Percentiles rank a stretch among this genome's conserved stretches.
phyloP scores from a whole-genome alignment of 2,797 vertebrate species.

The Rousettus madagascariensis region DNA sequence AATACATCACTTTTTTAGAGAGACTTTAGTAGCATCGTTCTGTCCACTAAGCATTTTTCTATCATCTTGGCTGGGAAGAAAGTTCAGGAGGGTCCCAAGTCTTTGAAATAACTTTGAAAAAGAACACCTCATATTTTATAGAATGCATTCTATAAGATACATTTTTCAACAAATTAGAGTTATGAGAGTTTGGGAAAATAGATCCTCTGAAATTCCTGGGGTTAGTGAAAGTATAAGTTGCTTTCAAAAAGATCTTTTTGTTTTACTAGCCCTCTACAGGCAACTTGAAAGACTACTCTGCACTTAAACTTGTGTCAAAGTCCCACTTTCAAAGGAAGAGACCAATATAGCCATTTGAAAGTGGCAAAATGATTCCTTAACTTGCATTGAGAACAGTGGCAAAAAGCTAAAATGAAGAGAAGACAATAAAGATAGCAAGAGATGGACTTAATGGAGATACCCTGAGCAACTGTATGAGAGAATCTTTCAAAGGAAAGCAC shows the following conservation, averaged over 20 bases:
- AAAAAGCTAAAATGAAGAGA: not conserved
- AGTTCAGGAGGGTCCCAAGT: constrained; percentile 55
- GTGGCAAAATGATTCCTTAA: not conserved
- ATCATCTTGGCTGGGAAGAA: constrained; percentile 58
- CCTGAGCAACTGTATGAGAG: not conserved
- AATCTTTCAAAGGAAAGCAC: not conserved
- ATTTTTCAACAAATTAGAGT: constrained; percentile 70
- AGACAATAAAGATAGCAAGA: not conserved
- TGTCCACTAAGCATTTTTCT: constrained; percentile 53
- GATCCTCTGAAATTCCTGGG: constrained; percentile 1
- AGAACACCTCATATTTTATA: constrained; percentile 56
- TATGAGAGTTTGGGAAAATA: constrained; percentile 66
- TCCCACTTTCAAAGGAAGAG: not conserved
- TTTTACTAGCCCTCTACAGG: not conserved
- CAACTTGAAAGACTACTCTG: not conserved
- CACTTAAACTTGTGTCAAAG: not conserved
- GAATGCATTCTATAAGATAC: not conserved
- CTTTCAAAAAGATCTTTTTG: constrained; percentile 1
- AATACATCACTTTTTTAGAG: constrained; percentile 56
- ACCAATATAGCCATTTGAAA: not conserved
- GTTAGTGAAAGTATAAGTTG: constrained; percentile 59
- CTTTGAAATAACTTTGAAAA: constrained; percentile 78
- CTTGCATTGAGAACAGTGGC: not conserved
- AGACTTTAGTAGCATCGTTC: not conserved
- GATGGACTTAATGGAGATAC: not conserved